These are phyloP conservation scores for Drosophila limbata DNA, from an alignment of 2,888 invertebrate species.

Conservation along the genomic window DNA sequence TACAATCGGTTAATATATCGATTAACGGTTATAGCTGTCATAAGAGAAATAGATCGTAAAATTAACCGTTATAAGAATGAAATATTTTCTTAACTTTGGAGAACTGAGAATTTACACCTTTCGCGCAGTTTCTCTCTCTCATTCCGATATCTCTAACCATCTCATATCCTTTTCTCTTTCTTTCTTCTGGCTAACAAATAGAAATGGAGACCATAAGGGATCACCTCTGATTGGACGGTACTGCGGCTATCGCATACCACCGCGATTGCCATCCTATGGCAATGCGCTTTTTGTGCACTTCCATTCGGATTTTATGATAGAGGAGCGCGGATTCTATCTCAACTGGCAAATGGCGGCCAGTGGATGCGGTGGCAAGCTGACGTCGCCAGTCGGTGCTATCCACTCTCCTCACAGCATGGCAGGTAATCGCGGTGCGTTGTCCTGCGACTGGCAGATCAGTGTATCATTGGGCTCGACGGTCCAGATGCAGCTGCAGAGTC, in stretches of 20 bases:
- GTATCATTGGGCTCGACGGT: slow-evolving; percentile 89
- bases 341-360: slow-evolving; percentile 88
- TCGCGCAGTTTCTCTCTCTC: no score
- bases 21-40: no score
- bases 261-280: slow-evolving; percentile 89
- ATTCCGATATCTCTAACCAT: not conserved
- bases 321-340: slow-evolving; percentile 90
- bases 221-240: slow-evolving; percentile 93
- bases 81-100: no score
- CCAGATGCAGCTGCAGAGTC: slow-evolving; percentile 88
- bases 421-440: slow-evolving; percentile 89
- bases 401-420: slow-evolving; percentile 92
- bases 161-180: not conserved
- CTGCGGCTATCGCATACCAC: slow-evolving; percentile 90
- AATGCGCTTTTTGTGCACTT: slow-evolving; percentile 92
- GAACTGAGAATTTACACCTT: no score
- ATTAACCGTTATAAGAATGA: no score
- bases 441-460: slow-evolving; percentile 93
- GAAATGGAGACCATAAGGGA: slow-evolving; percentile 90
- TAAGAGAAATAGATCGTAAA: no score
- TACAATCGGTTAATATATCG: no score
- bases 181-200: not conserved
- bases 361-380: slow-evolving; percentile 93
- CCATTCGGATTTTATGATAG: slow-evolving; percentile 89
- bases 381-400: slow-evolving; percentile 90